Percentiles rank a stretch among this genome's conserved stretches.
Evolutionary conservation across 2,797 vertebrate species (phyloP).

Genomic region (Falco columbarius): DNA sequence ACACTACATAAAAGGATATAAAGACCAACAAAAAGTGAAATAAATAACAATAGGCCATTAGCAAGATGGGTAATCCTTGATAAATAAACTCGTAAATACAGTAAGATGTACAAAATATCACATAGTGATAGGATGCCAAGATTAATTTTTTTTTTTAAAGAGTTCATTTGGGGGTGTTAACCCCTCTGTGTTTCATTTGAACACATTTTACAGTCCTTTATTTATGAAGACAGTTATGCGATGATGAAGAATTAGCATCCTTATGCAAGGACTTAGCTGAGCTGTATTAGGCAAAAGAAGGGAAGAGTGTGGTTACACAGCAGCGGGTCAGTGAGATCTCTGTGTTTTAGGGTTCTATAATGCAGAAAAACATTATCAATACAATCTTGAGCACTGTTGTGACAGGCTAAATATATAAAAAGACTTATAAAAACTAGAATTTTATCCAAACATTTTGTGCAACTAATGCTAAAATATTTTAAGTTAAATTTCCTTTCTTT

Average conservation of each 20-base stretch:
- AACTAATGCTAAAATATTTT: constrained; percentile 87
- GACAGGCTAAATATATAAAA: constrained; percentile 94
- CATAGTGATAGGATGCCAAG: constrained; percentile 93
- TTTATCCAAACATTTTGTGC: constrained; percentile 90
- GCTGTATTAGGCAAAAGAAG: constrained; percentile 81
- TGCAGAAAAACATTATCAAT: constrained; percentile 82
- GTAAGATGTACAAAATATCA: constrained; percentile 94
- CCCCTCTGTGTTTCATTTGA: constrained; percentile 80
- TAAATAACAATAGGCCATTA: constrained; percentile 90
- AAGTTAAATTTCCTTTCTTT: constrained; percentile 84
- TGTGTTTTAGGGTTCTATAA: constrained; percentile 82
- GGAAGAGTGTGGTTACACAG: constrained; percentile 79
- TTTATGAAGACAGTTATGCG: constrained; percentile 79
- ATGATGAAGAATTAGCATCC: constrained; percentile 82
- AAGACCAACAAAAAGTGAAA: constrained; percentile 89
- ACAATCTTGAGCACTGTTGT: constrained; percentile 84
- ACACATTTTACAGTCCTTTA: constrained; percentile 80
- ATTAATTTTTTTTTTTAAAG: constrained; percentile 81
- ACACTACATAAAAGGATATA: constrained; percentile 85
- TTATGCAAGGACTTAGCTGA: constrained; percentile 81
- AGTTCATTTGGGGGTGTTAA: constrained; percentile 78
- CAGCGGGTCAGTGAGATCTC: constrained; percentile 80
- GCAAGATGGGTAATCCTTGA: constrained; percentile 87
- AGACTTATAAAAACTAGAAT: constrained; percentile 98
- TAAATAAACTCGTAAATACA: constrained; percentile 92